Percentiles rank a stretch among this genome's conserved stretches.
These are phyloP conservation scores for Falco rusticolus DNA, from an alignment of 2,797 vertebrate genomes.

Conservation along the genomic window DNA sequence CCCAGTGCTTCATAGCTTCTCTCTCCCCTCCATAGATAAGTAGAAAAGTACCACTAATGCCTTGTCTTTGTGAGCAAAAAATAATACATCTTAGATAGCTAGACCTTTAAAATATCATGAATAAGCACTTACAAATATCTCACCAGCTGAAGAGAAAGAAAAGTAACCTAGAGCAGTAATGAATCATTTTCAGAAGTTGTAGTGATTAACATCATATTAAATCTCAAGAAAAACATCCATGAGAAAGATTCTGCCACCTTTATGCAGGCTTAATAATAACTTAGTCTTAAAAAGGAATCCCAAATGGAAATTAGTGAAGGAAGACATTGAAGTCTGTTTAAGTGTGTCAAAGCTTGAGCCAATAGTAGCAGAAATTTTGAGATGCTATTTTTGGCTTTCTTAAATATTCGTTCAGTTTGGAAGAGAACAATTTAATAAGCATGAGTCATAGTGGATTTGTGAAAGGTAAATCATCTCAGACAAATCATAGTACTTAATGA, in stretches of 20 bases:
- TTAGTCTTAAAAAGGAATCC: constrained; percentile 33
- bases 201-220: constrained; percentile 38
- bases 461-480: constrained; percentile 43
- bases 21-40: neutral
- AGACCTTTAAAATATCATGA: constrained; percentile 51
- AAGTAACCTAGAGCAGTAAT: constrained; percentile 21
- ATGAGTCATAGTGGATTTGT: constrained; percentile 15
- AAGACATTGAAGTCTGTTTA: neutral
- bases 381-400: constrained; percentile 30
- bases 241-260: constrained; percentile 8
- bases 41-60: neutral
- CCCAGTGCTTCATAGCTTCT: neutral
- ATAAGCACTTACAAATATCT: constrained; percentile 40
- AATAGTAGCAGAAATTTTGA: neutral
- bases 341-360: constrained; percentile 22
- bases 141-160: constrained; percentile 30
- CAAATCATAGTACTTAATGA: constrained; percentile 50
- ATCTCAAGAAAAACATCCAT: constrained; percentile 13
- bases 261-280: constrained; percentile 29
- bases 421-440: constrained; percentile 58
- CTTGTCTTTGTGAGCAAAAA: constrained; percentile 20
- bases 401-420: constrained; percentile 25
- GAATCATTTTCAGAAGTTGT: constrained; percentile 14
- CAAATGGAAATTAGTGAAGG: neutral
- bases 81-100: neutral